Conservation (phyloP, 2,113 vertebrate genomes). For the Haemorhous mexicanus region DNA sequence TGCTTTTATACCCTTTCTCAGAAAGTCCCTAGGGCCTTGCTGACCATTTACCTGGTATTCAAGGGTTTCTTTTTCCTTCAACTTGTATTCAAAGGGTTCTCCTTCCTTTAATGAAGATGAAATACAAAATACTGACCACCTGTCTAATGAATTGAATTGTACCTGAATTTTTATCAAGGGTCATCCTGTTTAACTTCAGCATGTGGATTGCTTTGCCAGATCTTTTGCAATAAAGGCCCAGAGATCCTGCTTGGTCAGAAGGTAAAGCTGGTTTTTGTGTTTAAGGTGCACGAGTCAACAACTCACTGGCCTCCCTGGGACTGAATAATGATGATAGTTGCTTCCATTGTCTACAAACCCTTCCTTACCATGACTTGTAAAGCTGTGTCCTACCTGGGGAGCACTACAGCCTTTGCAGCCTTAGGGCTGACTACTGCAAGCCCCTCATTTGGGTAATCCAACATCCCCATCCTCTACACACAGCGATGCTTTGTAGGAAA, state of each 20-base stretch:
- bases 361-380: neutral
- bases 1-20: neutral
- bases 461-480: neutral
- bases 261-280: neutral
- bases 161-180: neutral
- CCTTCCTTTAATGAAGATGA: neutral
- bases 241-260: neutral
- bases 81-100: neutral
- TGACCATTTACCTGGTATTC: neutral
- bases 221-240: neutral
- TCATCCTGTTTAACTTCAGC: neutral
- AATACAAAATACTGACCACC: neutral
- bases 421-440: neutral
- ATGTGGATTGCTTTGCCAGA: neutral
- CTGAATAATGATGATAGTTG: neutral
- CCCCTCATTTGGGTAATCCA: neutral
- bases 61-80: neutral
- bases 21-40: neutral
- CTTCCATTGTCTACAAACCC: neutral
- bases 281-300: neutral
- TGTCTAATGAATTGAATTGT: neutral
- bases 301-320: neutral
- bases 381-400: neutral
- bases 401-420: neutral
- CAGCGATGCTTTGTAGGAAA: neutral